These are phyloP conservation scores for Aphodius granarius DNA, from an alignment of 2,888 invertebrate genomes.

Conservation along the genomic window DNA sequence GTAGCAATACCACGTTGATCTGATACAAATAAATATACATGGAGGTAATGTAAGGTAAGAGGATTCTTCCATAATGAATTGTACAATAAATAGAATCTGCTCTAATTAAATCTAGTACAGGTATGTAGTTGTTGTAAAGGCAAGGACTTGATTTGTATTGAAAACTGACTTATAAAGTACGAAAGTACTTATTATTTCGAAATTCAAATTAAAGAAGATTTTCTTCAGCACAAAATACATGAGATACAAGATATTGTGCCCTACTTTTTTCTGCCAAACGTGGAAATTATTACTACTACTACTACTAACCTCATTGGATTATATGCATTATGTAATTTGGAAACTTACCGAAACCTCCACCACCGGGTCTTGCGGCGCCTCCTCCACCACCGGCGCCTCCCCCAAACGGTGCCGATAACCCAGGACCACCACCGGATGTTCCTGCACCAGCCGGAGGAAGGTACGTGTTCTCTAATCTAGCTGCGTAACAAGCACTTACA, in stretches of 20 bases:
- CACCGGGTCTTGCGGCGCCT: conserved; percentile 3
- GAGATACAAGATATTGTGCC: too few species aligned
- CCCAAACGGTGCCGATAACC: conserved; percentile 49
- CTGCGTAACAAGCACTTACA: conserved; percentile 54
- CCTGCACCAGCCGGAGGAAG: conserved; percentile 59
- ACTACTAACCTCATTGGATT: too few species aligned
- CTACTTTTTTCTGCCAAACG: too few species aligned
- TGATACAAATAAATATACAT: neutral
- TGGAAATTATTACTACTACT: too few species aligned
- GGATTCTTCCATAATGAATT: neutral
- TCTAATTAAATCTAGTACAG: too few species aligned
- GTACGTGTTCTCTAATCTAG: conserved; percentile 61
- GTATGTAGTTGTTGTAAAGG: too few species aligned
- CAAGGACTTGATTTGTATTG: too few species aligned
- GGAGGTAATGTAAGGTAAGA: neutral
- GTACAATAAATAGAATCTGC: too few species aligned
- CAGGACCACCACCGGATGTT: conserved; percentile 54
- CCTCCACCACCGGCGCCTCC: conserved; percentile 37
- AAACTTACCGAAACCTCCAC: conserved; percentile 34
- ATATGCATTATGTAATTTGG: neutral
- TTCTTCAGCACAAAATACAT: too few species aligned
- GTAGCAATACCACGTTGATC: neutral
- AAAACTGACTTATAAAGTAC: too few species aligned
- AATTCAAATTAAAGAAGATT: too few species aligned
- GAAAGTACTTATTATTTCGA: too few species aligned